Evolutionary conservation across 2,797 vertebrate genomes (phyloP), one percentile per base, ranked within the genome.

Genomic region (Pseudocheirus occidentalis): DNA sequence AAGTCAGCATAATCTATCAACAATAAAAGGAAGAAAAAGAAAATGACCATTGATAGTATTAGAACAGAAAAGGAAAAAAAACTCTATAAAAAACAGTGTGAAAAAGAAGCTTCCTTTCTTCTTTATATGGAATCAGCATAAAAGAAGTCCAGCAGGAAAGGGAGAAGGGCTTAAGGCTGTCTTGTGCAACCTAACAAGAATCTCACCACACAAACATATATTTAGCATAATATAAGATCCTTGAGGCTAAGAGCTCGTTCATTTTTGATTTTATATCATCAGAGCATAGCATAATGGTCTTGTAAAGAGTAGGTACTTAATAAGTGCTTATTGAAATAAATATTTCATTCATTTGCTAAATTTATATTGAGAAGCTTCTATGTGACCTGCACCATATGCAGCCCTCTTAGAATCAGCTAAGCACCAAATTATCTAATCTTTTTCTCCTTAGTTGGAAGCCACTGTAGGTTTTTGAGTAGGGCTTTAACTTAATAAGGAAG

Each of bases 391-490:
- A 81, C 21, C 21, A 46, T 27, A 1, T 46, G 7, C 46, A 81
- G 40, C 46, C 0, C n/a, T 0, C 21, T 7, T 81, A 81, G 73
- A 46, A 46, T 81, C 2, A 11, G n/a, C 73, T 12, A 46, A 81
- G 73, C 6, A 73, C n/a, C n/a, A 40, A 73, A 73, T 52, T 52
- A 73, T 73, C n/a, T 73, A 73, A 73, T n/a, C 40, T 46, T 81
- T 27, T 81, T 46, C n/a, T 50, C 27, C 24, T 87, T 50, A 87
- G 40, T 87, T 87, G 24, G 91, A 66, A 34, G 40, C 29, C 31
- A 50, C 14, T 66, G 4, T 91, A 81, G 56, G 55, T 96, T 95
- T 95, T 96, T 66, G 0, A 90, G 91, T 95, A 96, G 91, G 93
- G 53, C 92, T 93, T 53, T 94, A 66, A 96, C 1, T 96, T 90